These are phyloP conservation scores for Thalassarche chlororhynchos DNA, from an alignment of 2,113 vertebrate genomes.

Conservation along the genomic window DNA sequence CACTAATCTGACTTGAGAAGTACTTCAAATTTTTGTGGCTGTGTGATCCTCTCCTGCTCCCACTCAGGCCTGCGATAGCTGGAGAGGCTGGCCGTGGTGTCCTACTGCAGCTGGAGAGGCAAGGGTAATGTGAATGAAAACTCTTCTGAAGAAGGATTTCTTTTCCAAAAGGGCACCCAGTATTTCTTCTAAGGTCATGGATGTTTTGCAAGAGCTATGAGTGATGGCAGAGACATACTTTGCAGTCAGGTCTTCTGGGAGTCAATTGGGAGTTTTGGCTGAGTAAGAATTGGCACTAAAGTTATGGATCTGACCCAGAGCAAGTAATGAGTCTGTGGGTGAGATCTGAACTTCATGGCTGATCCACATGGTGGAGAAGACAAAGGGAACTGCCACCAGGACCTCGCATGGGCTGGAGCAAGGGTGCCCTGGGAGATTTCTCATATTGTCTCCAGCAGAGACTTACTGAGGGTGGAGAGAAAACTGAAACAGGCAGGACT, in stretches of 20 bases:
- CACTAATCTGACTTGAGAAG: neutral
- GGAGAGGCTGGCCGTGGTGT: neutral
- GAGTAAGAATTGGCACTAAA: neutral
- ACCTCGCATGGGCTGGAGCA: neutral
- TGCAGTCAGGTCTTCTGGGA: neutral
- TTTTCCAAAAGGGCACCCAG: neutral
- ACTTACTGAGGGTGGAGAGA: neutral
- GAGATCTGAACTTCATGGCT: neutral
- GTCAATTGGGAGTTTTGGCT: neutral
- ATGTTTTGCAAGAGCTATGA: conserved; percentile 1
- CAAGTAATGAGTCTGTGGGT: neutral
- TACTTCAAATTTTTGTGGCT: neutral
- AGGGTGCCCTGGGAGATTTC: neutral
- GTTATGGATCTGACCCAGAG: neutral
- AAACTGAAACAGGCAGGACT: neutral
- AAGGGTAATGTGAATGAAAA: neutral
- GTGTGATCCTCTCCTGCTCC: neutral
- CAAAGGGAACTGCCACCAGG: neutral
- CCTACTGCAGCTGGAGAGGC: neutral
- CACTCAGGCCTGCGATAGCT: neutral
- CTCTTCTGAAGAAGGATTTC: neutral
- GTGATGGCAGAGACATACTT: neutral
- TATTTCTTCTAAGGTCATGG: neutral
- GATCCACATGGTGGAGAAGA: neutral
- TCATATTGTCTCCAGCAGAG: neutral